phyloP scores from a whole-genome alignment of 2,113 vertebrate species.

The Engraulis encrasicolus region DNA sequence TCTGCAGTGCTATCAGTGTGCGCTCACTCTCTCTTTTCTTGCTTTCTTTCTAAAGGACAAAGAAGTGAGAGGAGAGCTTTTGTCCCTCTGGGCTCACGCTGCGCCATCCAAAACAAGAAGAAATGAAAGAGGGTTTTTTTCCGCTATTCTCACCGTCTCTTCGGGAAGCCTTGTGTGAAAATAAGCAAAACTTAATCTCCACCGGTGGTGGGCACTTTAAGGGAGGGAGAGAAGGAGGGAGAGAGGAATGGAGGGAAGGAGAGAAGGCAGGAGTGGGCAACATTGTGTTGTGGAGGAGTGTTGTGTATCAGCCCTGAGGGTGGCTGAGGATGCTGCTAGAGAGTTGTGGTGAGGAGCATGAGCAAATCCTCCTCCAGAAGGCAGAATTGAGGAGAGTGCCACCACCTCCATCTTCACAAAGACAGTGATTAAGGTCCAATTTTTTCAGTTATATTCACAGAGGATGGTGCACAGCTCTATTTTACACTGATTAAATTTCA shows the following conservation, averaged over 20 bases:
- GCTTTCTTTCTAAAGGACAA: slow-evolving; percentile 1
- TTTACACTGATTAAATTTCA: too few species aligned
- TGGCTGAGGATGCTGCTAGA: not conserved
- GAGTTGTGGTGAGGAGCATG: not conserved
- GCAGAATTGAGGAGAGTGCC: not conserved
- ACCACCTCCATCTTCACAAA: not conserved
- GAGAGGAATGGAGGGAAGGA: not conserved
- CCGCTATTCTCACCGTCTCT: not conserved
- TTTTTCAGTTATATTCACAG: too few species aligned
- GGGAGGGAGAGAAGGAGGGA: not conserved
- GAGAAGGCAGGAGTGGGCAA: not conserved
- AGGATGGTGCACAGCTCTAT: too few species aligned
- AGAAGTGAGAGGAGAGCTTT: not conserved
- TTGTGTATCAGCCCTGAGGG: not conserved
- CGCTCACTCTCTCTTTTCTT: not conserved
- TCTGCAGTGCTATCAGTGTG: not conserved
- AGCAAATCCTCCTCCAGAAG: not conserved
- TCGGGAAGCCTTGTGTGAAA: not conserved
- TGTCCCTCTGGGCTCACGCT: not conserved
- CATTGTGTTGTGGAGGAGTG: slow-evolving; percentile 9
- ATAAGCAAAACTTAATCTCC: slow-evolving; percentile 4
- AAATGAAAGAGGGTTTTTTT: slow-evolving; percentile 15
- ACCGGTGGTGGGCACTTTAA: not conserved
- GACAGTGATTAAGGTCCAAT: too few species aligned
- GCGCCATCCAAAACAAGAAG: not conserved